Evolutionary conservation across 2,888 invertebrate genomes (phyloP), one percentile per base, ranked within the genome.

Genomic region (Trilocha varians): DNA sequence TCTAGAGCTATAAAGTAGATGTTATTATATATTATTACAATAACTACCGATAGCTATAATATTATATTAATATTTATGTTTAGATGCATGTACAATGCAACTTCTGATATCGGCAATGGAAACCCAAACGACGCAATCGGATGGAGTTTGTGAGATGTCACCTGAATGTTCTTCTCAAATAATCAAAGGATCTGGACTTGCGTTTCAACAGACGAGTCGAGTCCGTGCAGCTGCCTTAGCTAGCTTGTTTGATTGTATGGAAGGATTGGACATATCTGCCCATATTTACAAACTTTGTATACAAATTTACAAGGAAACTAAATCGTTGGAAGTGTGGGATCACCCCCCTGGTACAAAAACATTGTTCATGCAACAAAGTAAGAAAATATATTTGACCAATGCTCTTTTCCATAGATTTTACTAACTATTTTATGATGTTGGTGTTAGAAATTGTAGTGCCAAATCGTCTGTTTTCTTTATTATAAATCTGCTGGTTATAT

Each of bases 11-110:
- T n/a, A n/a, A n/a, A n/a, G n/a, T n/a, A n/a, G n/a, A n/a, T n/a
- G n/a, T n/a, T n/a, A n/a, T n/a, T n/a, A n/a, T n/a, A n/a, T n/a
- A n/a, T n/a, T n/a, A n/a, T n/a, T n/a, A n/a, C n/a, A n/a, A n/a
- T n/a, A n/a, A n/a, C n/a, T n/a, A n/a, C n/a, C n/a, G n/a, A n/a
- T n/a, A n/a, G n/a, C n/a, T n/a, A n/a, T n/a, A n/a, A n/a, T n/a
- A n/a, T n/a, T 25, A 6, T 25, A 11, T 25, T 11, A 25, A 25
- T 25, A 1, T 25, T 25, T 25, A 25, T 25, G 68, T 70, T 34
- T 63, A 84, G 85, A 85, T 57, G 84, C 83, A 11, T 85, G 85
- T 47, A 84, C 71, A 18, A 85, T 85, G 84, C 83, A 84, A 55
- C 49, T 85, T 39, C 57, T 85, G 37, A 72, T 84, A 66, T 76